Percentiles rank a stretch among this genome's conserved stretches.
Conservation (phyloP, 1,140 invertebrate species). For the Temnothorax curvispinosus region DNA sequence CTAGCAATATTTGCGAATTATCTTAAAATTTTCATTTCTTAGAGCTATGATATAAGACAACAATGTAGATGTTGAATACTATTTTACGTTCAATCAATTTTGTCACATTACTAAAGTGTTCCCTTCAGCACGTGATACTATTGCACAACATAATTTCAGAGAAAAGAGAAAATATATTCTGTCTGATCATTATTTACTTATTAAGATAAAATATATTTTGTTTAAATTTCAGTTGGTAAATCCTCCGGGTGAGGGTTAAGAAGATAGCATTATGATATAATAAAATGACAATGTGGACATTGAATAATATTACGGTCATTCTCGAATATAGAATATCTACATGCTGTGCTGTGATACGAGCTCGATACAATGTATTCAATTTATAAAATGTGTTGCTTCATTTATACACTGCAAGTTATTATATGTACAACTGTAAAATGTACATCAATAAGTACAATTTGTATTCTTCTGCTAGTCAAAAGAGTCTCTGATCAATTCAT, state of each 20-base stretch:
- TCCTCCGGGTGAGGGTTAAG: not conserved
- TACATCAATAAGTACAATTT: conserved; percentile 18
- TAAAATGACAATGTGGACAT: not conserved
- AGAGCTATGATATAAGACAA: no score
- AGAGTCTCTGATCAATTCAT: not conserved
- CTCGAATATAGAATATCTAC: not conserved
- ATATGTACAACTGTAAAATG: conserved; percentile 11
- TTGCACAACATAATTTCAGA: not conserved
- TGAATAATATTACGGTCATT: not conserved
- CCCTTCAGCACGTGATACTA: not conserved
- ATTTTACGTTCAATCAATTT: no score
- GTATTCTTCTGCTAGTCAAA: not conserved
- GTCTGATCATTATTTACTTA: not conserved
- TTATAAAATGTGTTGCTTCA: not conserved
- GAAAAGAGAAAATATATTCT: not conserved
- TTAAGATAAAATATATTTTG: not conserved
- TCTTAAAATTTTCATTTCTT: not conserved
- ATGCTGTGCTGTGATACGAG: not conserved
- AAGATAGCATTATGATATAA: not conserved
- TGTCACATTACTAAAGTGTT: not conserved
- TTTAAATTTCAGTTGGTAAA: not conserved
- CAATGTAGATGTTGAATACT: no score
- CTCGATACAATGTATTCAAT: not conserved
- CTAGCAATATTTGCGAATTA: not conserved
- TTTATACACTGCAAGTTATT: conserved; percentile 9